Percentiles rank a stretch among this genome's conserved stretches.
These are phyloP conservation scores for Philereme transversata DNA, from an alignment of 2,888 invertebrate species.

Conservation along the genomic window DNA sequence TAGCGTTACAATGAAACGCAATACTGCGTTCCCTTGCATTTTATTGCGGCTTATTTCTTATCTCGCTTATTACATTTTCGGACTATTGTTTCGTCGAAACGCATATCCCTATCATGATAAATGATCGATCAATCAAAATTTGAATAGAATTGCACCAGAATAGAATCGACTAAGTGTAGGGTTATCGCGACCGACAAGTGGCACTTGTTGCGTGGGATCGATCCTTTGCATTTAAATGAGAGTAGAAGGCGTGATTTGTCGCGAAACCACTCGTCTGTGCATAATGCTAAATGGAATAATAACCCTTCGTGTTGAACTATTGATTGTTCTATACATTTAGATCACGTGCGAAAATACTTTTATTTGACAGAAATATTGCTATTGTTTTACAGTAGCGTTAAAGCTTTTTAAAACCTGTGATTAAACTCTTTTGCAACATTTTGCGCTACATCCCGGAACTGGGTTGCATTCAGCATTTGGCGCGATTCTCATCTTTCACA, in stretches of 20 bases:
- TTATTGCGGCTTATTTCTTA: constrained; percentile 33
- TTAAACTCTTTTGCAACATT: constrained; percentile 38
- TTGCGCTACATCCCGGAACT: constrained; percentile 60
- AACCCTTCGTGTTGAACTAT: not conserved
- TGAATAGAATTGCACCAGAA: constrained; percentile 36
- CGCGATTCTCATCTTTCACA: constrained; percentile 66
- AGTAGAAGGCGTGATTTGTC: constrained; percentile 63
- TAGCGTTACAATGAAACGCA: constrained; percentile 34
- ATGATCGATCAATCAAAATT: constrained; percentile 43
- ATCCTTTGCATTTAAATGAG: constrained; percentile 62
- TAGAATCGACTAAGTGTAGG: constrained; percentile 25
- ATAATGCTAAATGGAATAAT: constrained; percentile 51
- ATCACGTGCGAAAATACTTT: constrained; percentile 8
- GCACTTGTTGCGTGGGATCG: constrained; percentile 73
- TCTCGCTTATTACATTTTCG: constrained; percentile 33
- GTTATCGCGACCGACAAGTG: constrained; percentile 54
- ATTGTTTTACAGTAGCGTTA: constrained; percentile 11
- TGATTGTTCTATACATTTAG: not conserved
- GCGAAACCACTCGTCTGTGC: constrained; percentile 53
- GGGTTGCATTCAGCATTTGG: constrained; percentile 55
- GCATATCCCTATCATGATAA: constrained; percentile 35
- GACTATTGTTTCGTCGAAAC: constrained; percentile 33
- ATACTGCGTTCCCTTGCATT: constrained; percentile 36
- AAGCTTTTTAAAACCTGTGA: constrained; percentile 19
- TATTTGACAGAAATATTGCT: constrained; percentile 9